phyloP scores from a whole-genome alignment of 2,888 invertebrate genomes.

The Cremastobaeus sp. region DNA sequence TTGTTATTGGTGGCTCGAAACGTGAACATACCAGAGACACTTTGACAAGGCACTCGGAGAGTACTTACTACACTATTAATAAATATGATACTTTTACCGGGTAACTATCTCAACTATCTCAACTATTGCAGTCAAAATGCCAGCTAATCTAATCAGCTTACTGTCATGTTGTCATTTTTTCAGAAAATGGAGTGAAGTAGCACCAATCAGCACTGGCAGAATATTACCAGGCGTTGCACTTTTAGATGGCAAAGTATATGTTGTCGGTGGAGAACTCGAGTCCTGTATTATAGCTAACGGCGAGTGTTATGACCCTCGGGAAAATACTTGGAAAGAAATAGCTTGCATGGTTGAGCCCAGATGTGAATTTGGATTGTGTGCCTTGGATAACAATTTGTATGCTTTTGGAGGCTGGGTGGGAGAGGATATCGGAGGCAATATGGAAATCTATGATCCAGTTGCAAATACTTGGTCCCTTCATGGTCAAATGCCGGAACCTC shows the following conservation, averaged over 20 bases:
- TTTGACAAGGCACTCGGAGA: constrained; percentile 87
- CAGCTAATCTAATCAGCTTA: no score
- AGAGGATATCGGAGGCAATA: constrained; percentile 91
- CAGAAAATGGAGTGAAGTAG: constrained; percentile 89
- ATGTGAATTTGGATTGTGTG: constrained; percentile 93
- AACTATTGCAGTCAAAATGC: no score
- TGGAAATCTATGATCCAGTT: constrained; percentile 91
- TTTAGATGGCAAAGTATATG: constrained; percentile 91
- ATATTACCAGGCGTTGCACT: constrained; percentile 93
- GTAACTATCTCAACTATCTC: no score
- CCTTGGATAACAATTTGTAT: constrained; percentile 88
- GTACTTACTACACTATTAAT: constrained; percentile 89
- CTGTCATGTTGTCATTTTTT: constrained; percentile 7
- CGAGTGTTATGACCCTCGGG: constrained; percentile 89
- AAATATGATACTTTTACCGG: constrained; percentile 88
- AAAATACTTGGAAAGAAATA: constrained; percentile 79
- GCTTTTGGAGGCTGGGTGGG: constrained; percentile 92
- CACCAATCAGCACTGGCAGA: constrained; percentile 90
- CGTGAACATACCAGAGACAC: constrained; percentile 85
- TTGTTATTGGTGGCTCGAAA: constrained; percentile 93
- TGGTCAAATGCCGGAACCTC: constrained; percentile 89
- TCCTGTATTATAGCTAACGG: constrained; percentile 93
- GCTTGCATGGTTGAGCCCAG: constrained; percentile 87
- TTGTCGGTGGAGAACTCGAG: constrained; percentile 94
- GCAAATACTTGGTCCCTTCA: constrained; percentile 87